Base-by-base conservation (phyloP, 2,888 invertebrate genomes). In the Piscicola geometra region DNA sequence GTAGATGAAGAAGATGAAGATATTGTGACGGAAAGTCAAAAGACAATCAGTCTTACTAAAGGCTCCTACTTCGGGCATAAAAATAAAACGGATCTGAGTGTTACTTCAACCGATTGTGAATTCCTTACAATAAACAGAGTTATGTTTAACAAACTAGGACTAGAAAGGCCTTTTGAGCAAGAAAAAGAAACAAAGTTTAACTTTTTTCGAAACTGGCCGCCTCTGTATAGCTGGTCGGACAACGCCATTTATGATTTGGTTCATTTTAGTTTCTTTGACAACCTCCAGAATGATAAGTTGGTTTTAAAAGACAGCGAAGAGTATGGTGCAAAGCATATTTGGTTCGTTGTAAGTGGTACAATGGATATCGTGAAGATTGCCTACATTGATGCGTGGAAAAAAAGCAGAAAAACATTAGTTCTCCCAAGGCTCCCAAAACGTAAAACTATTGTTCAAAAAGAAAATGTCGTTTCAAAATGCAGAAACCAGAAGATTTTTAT, bases 161-260 rank as follows among this genome's bases (percentile, higher is more conserved):
- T 71, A 21, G n/a, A 71, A 25, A 32, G 50, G 25, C 52, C 52
- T n/a, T 50, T 32, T 30, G 52, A 30, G 1, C 18, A 30, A 5
- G 71, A 71, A 35, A 56, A 32, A n/a, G 71, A 71, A 35, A 50
- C 47, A 28, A 41, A 32, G 50, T 71, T 71, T 28, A n/a, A 71
- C 1, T 71, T 71, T 28, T 71, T 71, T 33, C 47, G 71, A 71
- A 52, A 50, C 30, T 71, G 71, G 71, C 28, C 52, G 0, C 71
- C 71, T 0, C 28, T 71, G 18, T 41, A 50, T 21, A 50, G 33
- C 56, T 71, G 71, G 71, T 50, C 50, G 15, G 71, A 71, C 32
- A 71, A 71, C 30, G 71, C 71, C 28, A 56, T 71, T 28, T 71
- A 71, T 52, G 71, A 71, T 33, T 30, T 71, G 25, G 50, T 50